A percentile compares a stretch with the other conserved stretches of the same genome.
Evolutionary conservation across 2,113 vertebrate genomes (phyloP).

Genomic region (Lasiurus cinereus): DNA sequence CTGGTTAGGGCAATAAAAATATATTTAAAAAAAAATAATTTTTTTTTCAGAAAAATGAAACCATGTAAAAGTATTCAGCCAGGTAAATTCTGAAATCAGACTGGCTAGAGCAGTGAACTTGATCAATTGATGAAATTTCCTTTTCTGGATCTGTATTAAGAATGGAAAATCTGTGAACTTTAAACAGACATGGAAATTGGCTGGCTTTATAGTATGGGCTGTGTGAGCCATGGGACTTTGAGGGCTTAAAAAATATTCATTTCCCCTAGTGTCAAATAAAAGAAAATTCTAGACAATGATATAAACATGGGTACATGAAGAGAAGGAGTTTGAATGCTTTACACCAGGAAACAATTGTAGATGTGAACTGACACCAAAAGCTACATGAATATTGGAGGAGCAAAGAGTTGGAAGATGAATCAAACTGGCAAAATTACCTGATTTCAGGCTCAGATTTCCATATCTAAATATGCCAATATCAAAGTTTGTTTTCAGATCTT

Average conservation of each 20-base stretch:
- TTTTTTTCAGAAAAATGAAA: conserved; percentile 69
- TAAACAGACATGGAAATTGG: conserved; percentile 36
- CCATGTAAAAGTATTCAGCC: conserved; percentile 44
- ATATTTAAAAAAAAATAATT: not conserved
- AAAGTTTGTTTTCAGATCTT: not conserved
- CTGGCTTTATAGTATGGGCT: not conserved
- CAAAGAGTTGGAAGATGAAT: not conserved
- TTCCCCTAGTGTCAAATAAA: conserved; percentile 53
- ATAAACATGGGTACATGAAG: not conserved
- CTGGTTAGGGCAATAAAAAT: too few species aligned
- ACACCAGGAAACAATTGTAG: not conserved
- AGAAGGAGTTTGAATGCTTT: not conserved
- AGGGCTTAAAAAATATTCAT: conserved; percentile 20
- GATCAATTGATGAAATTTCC: conserved; percentile 60
- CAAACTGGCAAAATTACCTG: not conserved
- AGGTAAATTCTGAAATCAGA: conserved; percentile 70
- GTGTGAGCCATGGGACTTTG: not conserved
- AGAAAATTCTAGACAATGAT: conserved; percentile 45
- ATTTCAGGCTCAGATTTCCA: not conserved
- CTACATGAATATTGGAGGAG: not conserved
- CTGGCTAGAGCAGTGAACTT: conserved; percentile 71
- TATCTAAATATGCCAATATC: not conserved
- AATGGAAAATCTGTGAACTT: conserved; percentile 66
- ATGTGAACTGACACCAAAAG: not conserved
- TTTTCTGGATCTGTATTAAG: conserved; percentile 73